Conservation (phyloP, 1,140 invertebrate species). For the Holcopasites calliopsidis region DNA sequence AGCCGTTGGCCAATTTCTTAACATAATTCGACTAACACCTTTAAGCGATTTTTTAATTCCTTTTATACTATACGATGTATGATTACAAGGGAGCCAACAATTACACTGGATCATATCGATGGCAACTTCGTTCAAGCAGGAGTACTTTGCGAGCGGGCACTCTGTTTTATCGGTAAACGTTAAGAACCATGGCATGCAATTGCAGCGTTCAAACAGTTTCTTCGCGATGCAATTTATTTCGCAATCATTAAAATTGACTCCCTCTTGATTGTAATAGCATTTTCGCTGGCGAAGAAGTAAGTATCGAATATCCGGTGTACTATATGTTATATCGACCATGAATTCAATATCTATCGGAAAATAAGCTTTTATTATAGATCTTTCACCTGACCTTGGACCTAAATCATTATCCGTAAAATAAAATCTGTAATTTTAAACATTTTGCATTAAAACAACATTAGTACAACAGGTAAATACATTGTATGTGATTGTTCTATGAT, state of each 20-base stretch:
- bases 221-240: neutral
- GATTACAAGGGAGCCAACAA: slow-evolving; percentile 12
- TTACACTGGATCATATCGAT: neutral
- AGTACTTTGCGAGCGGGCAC: neutral
- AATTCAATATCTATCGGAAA: slow-evolving; percentile 12
- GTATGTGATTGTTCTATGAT: too few species aligned
- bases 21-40: neutral
- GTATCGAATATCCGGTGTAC: neutral
- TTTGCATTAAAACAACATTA: neutral
- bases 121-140: neutral
- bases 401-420: neutral
- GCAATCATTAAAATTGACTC: neutral
- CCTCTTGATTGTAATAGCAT: slow-evolving; percentile 1
- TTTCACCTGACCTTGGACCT: neutral
- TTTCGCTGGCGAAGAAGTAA: slow-evolving; percentile 15
- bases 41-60: neutral
- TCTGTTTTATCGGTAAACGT: neutral
- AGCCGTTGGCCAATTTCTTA: slow-evolving; percentile 83
- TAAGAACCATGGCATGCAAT: slow-evolving; percentile 33
- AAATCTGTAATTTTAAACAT: neutral
- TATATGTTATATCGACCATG: neutral
- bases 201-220: neutral
- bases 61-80: slow-evolving; percentile 23
- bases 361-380: neutral
- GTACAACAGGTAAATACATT: too few species aligned